These are phyloP conservation scores for Hydropsyche betteni DNA, from an alignment of 2,888 invertebrate genomes.

Conservation along the genomic window DNA sequence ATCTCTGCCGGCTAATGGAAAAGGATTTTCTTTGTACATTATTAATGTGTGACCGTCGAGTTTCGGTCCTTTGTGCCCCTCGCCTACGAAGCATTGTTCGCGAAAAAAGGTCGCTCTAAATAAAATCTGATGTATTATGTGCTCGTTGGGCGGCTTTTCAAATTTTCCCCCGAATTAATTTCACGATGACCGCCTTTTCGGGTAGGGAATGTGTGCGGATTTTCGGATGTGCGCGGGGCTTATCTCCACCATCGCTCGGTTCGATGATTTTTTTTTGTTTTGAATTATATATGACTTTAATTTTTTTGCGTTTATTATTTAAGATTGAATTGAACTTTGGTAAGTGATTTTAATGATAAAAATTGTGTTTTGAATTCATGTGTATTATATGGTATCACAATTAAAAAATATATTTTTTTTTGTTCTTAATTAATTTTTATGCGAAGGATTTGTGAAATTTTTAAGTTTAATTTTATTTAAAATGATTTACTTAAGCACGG, in stretches of 20 bases:
- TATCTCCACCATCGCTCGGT: not conserved
- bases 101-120: slow-evolving; percentile 34
- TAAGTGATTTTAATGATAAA: no score
- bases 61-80: not conserved
- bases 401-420: no score
- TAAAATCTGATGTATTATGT: slow-evolving; percentile 15
- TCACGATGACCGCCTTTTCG: not conserved
- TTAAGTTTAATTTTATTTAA: no score
- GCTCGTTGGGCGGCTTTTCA: slow-evolving; percentile 9
- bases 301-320: not conserved
- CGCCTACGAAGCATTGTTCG: not conserved
- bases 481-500: no score
- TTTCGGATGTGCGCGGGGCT: slow-evolving; percentile 8
- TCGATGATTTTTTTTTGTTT: not conserved
- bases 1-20: slow-evolving; percentile 40
- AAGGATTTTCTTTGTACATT: slow-evolving; percentile 42
- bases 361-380: no score
- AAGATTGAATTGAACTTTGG: no score
- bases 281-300: not conserved
- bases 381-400: no score
- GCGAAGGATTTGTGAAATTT: no score
- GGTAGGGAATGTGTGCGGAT: not conserved
- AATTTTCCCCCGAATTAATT: slow-evolving; percentile 26
- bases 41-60: slow-evolving; percentile 38
- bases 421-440: no score